Conservation (phyloP, 2,797 vertebrate species). For the Chrysocyon brachyurus region DNA sequence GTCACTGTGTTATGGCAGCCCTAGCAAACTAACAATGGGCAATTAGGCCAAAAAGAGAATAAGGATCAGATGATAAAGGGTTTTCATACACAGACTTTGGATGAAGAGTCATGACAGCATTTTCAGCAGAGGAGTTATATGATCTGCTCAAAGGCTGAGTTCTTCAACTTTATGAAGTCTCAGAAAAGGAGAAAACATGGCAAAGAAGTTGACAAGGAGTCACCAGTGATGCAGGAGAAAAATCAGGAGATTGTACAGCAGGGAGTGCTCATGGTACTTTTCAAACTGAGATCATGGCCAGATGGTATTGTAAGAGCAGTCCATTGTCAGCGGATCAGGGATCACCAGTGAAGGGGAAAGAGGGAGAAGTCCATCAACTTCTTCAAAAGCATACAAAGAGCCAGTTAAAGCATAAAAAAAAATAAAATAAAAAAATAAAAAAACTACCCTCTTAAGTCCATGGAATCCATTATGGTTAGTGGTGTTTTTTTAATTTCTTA, state of each 20-base stretch:
- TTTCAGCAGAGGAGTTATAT: not conserved
- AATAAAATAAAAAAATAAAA: not conserved
- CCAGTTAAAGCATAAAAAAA: not conserved
- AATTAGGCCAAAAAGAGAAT: not conserved
- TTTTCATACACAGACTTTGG: not conserved
- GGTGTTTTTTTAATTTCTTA: not conserved
- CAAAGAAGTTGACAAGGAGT: not conserved
- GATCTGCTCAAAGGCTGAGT: not conserved
- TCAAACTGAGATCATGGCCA: not conserved
- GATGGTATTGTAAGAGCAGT: not conserved
- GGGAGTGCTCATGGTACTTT: not conserved
- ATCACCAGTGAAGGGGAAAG: not conserved
- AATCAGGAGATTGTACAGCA: not conserved
- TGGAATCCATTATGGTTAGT: not conserved
- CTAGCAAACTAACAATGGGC: not conserved
- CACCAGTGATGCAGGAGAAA: rapidly evolving
- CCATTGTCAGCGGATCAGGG: too few species aligned
- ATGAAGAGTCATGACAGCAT: not conserved
- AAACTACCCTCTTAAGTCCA: not conserved
- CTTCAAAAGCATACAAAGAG: not conserved
- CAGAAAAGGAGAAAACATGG: not conserved
- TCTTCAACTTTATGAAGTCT: not conserved
- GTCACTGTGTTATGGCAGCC: not conserved
- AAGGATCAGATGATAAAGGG: not conserved
- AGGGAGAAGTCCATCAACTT: not conserved